Evolutionary conservation across 1,140 invertebrate species (phyloP), one percentile per base, ranked within the genome.

Genomic region (Gryllus bimaculatus): DNA sequence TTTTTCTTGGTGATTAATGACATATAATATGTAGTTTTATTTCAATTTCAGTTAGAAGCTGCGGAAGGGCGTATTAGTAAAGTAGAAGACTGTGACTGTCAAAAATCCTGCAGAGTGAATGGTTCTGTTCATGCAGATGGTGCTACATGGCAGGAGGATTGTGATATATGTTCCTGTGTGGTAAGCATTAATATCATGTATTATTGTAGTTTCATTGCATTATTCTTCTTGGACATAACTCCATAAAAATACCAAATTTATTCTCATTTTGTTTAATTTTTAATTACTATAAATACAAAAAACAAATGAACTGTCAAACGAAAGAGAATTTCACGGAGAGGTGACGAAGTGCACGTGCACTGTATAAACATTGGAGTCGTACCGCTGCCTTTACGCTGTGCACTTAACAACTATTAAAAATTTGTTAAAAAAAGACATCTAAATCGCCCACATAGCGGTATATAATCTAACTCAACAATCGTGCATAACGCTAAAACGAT

Each of bases 61-160:
- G 90, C 93, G 81, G 94, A 96, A 85, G 89, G 90, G 82, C 89
- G 92, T 80, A 89, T 96, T 85, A 88, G 89, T 83, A 89, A 89
- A 83, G 88, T 96, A 82, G 94, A 96, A 86, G 90, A 94, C 84
- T 97, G 95, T 87, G 94, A 96, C 86, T 96, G 95, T 87, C 91
- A 93, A 86, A 94, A 94, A 86, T 94, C 93, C 73, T 97, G 95
- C 87, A 88, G 89, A 82, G 89, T 91, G 77, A 96, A 96, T 85
- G 93, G 92, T 48, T 92, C 92, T 15, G 89, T 93, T 47, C 90
- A 93, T 83, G 90, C 92, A 26, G 95, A 96, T 84, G 95, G 95
- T 75, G 91, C 92, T 54, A 92, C 90, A 8, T 95, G 94, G 94
- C 90, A 93, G 85, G 90, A 90, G 83, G 92, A 90, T 82, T 95